Percentiles rank a stretch among this genome's conserved stretches.
phyloP scores from a whole-genome alignment of 1,140 invertebrate genomes.

The Drosophila paulistorum region DNA sequence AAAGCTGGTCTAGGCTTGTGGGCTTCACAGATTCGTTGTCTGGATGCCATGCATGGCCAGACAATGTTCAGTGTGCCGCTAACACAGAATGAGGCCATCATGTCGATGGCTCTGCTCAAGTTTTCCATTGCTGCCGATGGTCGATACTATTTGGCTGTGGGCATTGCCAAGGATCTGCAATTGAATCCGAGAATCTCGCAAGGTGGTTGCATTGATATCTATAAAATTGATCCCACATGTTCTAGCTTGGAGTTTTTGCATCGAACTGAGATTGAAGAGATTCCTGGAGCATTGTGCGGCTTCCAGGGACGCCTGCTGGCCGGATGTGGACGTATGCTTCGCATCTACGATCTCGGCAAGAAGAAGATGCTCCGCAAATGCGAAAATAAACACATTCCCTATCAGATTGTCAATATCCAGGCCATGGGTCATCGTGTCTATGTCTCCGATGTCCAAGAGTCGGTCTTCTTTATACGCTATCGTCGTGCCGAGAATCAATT shows the following conservation, averaged over 20 bases:
- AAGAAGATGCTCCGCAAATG: slow-evolving; percentile 98
- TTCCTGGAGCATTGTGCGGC: slow-evolving; percentile 93
- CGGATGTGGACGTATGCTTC: slow-evolving; percentile 94
- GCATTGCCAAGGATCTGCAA: slow-evolving; percentile 95
- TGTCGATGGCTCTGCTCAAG: slow-evolving; percentile 89
- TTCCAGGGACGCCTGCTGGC: slow-evolving; percentile 97
- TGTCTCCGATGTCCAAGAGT: slow-evolving; percentile 98
- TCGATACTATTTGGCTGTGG: slow-evolving; percentile 85
- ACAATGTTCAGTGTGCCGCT: slow-evolving; percentile 92
- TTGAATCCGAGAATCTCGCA: slow-evolving; percentile 88
- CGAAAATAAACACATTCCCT: slow-evolving; percentile 99
- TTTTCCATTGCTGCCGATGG: slow-evolving; percentile 79
- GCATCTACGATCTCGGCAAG: slow-evolving; percentile 98
- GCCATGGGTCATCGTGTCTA: slow-evolving; percentile 96
- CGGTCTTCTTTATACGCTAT: slow-evolving; percentile 97
- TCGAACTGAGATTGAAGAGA: slow-evolving; percentile 96
- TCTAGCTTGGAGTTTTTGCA: slow-evolving; percentile 95
- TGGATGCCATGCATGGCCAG: slow-evolving; percentile 93
- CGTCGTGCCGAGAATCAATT: slow-evolving; percentile 98
- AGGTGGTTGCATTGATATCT: slow-evolving; percentile 71
- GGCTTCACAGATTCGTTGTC: slow-evolving; percentile 96
- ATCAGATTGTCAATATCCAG: slow-evolving; percentile 96
- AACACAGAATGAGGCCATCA: slow-evolving; percentile 98
- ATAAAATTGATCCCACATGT: slow-evolving; percentile 87
- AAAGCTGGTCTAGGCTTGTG: slow-evolving; percentile 98